Evolutionary conservation across 2,113 vertebrate species (phyloP).

Genomic region (Nycticebus coucang): DNA sequence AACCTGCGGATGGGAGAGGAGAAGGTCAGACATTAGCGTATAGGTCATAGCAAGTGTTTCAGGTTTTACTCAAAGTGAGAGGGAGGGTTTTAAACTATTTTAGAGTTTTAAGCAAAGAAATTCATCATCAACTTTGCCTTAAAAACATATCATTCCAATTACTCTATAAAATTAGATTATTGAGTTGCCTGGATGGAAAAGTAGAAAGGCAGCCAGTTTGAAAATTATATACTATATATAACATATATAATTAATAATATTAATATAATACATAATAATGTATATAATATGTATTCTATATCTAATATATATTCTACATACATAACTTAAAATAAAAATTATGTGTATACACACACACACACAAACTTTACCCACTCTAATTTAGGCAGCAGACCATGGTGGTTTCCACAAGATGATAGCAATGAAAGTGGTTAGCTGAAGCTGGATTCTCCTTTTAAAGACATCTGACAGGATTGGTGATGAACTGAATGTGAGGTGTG

Average conservation of each 20-base stretch:
- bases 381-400: neutral
- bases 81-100: neutral
- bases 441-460: neutral
- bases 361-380: no score
- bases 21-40: accelerated
- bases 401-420: neutral
- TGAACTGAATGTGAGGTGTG: neutral
- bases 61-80: neutral
- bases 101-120: neutral
- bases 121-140: neutral
- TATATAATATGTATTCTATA: no score
- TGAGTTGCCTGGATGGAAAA: neutral
- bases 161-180: neutral
- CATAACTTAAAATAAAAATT: no score
- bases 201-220: neutral
- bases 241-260: no score
- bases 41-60: neutral
- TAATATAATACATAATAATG: no score
- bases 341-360: no score
- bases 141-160: neutral
- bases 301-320: no score
- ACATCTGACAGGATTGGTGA: neutral
- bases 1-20: accelerated
- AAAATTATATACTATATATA: neutral
- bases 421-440: neutral